Base-by-base conservation (phyloP, 1,140 invertebrate species). In the Neodiprion pinetum region DNA sequence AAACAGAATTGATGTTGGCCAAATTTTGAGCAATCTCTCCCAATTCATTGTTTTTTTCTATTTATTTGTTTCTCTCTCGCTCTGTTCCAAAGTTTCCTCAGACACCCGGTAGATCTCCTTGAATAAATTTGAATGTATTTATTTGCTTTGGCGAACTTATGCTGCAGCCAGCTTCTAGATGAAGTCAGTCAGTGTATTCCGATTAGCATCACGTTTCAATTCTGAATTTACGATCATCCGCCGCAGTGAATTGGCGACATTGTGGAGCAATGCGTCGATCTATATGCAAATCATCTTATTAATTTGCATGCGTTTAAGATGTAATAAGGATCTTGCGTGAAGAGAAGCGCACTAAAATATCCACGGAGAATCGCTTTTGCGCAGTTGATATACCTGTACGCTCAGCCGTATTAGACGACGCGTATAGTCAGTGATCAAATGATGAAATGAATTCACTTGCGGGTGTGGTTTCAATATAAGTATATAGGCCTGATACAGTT, bases 241-340 rank as follows among this genome's bases (percentile, higher is more conserved):
- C 68, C 12, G 14, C 28, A 61, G 14, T 61, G 48, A 70, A 72
- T 75, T 14, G 66, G 48, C 71, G 40, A 68, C 66, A 73, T 73
- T 73, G 72, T 71, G 69, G 48, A 74, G 67, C 66, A 74, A 67
- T 66, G 48, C 72, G 67, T 74, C 75, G 73, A 78, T 78, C 75
- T 78, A 78, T 76, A 78, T 77, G 76, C 75, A 79, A 79, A 78
- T 79, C 61, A 49, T 67, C 67, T 77, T 78, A 77, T 79, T 73
- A 79, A 79, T 77, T 75, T 77, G 73, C 77, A 76, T 74, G 53
- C 72, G 73, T 66, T 73, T 72, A 76, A 78, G 75, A 75, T 65
- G 75, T 78, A 80, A 78, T 78, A 77, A 78, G 78, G 74, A 68
- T 23, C 76, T 80, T 72, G 75, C 48, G 28, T 40, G 1, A 40